Conservation (phyloP, 2,888 invertebrate genomes). For the Dynastes hyllus region DNA sequence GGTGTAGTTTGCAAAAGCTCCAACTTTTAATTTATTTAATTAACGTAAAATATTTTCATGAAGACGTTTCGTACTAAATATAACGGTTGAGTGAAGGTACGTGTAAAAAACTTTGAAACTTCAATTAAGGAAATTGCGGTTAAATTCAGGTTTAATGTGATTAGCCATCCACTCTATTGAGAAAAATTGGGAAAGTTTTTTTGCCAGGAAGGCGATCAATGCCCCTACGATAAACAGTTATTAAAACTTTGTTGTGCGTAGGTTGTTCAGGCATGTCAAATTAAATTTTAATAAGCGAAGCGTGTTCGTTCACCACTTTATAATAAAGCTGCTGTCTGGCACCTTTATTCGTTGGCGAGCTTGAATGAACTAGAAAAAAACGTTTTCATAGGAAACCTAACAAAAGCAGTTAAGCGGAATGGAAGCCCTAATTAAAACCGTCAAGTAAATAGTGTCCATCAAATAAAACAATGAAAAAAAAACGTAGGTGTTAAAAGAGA, state of each 20-base stretch:
- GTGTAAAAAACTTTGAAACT: constrained; percentile 1
- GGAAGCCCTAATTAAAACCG: not conserved
- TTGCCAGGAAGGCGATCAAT: constrained; percentile 31
- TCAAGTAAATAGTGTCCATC: not conserved
- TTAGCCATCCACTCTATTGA: constrained; percentile 34
- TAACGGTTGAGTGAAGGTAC: not conserved
- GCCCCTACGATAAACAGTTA: constrained; percentile 34
- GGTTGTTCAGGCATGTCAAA: constrained; percentile 36
- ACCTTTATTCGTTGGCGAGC: constrained; percentile 14
- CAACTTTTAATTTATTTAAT: no score
- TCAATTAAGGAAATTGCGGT: constrained; percentile 26
- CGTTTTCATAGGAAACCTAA: constrained; percentile 11
- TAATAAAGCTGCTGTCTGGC: constrained; percentile 23
- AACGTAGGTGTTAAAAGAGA: no score
- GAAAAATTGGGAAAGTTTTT: constrained; percentile 31
- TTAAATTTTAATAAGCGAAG: constrained; percentile 31
- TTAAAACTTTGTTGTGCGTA: constrained; percentile 31
- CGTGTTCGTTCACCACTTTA: constrained; percentile 29
- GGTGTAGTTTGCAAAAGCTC: no score
- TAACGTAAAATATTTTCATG: not conserved
- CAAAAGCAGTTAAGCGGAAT: not conserved
- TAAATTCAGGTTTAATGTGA: constrained; percentile 33
- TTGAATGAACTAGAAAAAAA: constrained; percentile 5
- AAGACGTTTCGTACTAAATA: not conserved
- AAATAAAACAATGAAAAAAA: not conserved